Conservation (phyloP, 2,797 vertebrate genomes). For the Halcyon smyrnensis region DNA sequence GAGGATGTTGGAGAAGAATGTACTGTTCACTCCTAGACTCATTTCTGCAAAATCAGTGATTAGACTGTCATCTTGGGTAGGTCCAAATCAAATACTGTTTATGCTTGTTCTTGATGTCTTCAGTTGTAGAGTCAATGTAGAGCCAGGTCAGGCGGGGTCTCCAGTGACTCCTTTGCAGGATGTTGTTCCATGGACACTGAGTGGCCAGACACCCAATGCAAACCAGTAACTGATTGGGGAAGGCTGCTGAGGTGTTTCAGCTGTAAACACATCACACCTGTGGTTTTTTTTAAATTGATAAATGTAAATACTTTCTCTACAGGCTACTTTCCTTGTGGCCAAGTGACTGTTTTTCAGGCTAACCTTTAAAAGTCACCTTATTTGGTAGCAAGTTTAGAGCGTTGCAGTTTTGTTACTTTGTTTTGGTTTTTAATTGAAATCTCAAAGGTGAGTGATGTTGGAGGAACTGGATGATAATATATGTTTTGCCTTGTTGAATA, state of each 20-base stretch:
- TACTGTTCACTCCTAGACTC: neutral
- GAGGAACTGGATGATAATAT: neutral
- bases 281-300: neutral
- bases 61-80: neutral
- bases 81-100: neutral
- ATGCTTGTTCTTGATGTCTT: neutral
- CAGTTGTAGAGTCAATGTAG: neutral
- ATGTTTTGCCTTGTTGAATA: neutral
- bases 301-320: neutral
- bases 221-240: neutral
- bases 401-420: neutral
- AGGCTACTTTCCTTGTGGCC: neutral
- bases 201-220: neutral
- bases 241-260: neutral
- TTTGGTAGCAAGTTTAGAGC: neutral
- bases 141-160: fast-evolving
- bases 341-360: neutral
- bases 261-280: neutral
- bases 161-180: neutral
- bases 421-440: neutral
- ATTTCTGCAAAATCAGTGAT: neutral
- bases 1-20: neutral
- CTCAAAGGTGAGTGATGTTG: neutral
- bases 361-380: neutral
- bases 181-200: neutral